These are phyloP conservation scores for Micropterix aruncella DNA, from an alignment of 2,888 invertebrate species.

Conservation along the genomic window DNA sequence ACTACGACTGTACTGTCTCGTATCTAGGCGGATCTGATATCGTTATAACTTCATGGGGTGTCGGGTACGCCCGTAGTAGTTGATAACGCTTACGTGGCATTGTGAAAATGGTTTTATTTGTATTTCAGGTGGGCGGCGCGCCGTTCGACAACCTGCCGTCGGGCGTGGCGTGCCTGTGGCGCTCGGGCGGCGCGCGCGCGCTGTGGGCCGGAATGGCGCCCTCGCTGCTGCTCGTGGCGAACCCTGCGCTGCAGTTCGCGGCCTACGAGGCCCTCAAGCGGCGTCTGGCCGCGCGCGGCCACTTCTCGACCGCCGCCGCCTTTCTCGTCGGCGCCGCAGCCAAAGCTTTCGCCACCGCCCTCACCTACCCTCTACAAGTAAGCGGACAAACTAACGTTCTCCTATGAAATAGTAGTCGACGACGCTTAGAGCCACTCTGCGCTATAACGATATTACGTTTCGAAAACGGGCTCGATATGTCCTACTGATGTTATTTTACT, in stretches of 20 bases:
- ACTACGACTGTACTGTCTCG: too few species aligned
- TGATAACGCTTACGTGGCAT: too few species aligned
- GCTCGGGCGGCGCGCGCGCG: slow-evolving; percentile 57
- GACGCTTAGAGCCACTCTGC: too few species aligned
- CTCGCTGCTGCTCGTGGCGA: slow-evolving; percentile 72
- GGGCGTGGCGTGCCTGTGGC: slow-evolving; percentile 55
- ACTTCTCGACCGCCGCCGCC: slow-evolving; percentile 45
- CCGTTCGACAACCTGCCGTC: slow-evolving; percentile 36
- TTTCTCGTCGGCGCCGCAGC: slow-evolving; percentile 67
- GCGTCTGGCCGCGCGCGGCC: slow-evolving; percentile 36
- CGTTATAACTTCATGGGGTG: too few species aligned
- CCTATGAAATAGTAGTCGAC: background rate
- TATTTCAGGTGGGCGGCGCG: slow-evolving; percentile 20
- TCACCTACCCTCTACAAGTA: slow-evolving; percentile 79
- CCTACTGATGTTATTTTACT: too few species aligned
- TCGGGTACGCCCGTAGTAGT: too few species aligned
- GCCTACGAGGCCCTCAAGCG: slow-evolving; percentile 79
- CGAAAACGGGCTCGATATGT: too few species aligned
- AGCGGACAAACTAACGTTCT: background rate
- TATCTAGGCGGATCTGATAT: too few species aligned
- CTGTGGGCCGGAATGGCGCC: slow-evolving; percentile 78
- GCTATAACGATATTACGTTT: too few species aligned
- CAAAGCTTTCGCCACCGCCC: slow-evolving; percentile 70
- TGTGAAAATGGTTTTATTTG: too few species aligned
- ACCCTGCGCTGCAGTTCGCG: slow-evolving; percentile 89